Percentiles rank a stretch among this genome's conserved stretches.
Evolutionary conservation across 2,113 vertebrate genomes (phyloP).

Genomic region (Rhinoderma darwinii): DNA sequence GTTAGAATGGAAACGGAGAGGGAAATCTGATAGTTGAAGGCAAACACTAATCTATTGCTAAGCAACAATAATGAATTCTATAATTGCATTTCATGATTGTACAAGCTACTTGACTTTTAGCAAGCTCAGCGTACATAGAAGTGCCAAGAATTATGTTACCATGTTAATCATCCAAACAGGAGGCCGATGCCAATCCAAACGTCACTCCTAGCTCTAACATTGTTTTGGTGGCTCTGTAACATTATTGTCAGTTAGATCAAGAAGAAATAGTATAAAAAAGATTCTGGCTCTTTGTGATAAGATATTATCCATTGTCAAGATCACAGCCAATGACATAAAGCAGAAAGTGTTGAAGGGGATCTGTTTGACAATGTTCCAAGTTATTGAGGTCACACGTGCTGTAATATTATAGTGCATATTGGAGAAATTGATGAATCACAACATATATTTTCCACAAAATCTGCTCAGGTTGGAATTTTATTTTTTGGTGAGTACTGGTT

Average conservation of each 20-base stretch:
- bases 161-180: constrained; percentile 25
- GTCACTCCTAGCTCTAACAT: background rate
- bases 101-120: constrained; percentile 25
- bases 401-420: background rate
- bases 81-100: constrained; percentile 40
- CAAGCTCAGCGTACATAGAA: background rate
- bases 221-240: background rate
- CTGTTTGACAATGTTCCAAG: background rate
- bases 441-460: background rate
- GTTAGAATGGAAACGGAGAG: constrained; percentile 4
- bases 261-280: background rate
- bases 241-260: background rate
- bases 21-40: constrained; percentile 42
- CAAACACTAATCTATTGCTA: constrained; percentile 46
- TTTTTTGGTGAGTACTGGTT: background rate
- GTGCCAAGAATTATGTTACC: constrained; percentile 40
- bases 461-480: background rate
- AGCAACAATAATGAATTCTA: constrained; percentile 28
- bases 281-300: background rate
- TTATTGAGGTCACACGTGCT: background rate
- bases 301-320: background rate
- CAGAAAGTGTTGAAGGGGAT: background rate
- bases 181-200: constrained; percentile 11
- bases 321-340: background rate
- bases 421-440: background rate